Evolutionary conservation across 2,797 vertebrate species (phyloP), one percentile per base, ranked within the genome.

Genomic region (Microctenopoma stevenorrisi): DNA sequence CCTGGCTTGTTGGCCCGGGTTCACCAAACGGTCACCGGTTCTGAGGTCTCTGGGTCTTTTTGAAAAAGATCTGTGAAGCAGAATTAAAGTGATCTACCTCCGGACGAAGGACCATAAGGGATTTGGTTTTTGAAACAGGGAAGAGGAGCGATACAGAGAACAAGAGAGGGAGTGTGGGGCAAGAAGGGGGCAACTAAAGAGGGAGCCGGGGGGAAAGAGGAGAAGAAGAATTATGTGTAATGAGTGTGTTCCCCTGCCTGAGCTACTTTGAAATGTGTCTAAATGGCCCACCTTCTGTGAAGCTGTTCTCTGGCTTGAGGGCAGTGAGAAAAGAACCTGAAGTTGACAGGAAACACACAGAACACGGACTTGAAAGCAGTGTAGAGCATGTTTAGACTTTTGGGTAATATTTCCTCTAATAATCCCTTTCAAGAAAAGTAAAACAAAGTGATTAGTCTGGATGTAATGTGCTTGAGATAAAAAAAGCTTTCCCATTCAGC

Each of bases 21-120:
- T 94, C 93, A 94, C 52, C 69, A 75, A 72, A 35, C 91, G 94
- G 94, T 94, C 94, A 94, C 61, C 64, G 78, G 93, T 92, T 93
- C 88, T 88, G 86, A 81, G 91, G 92, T 93, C 92, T 91, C 73
- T 53, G 78, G 91, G 91, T 88, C 84, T 91, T 94, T 94, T 94
- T 94, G 87, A 94, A 94, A 94, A 93, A 94, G 91, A 92, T 91
- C 91, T 30, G 75, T 94, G 93, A 95, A 94, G 94, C 94, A 95
- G 94, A 95, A 94, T 94, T 95, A 95, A 95, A 94, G 87, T 93
- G 93, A 95, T 94, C 93, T 94, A 93, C 92, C 93, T 93, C 89
- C 83, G 82, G 85, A 82, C 83, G 67, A 87, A 83, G 72, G 74
- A 86, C 82, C 69, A 64, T 67, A 62, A 83, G 89, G 71, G 81